phyloP scores from a whole-genome alignment of 2,888 invertebrate species.

The Xestobium rufovillosum region DNA sequence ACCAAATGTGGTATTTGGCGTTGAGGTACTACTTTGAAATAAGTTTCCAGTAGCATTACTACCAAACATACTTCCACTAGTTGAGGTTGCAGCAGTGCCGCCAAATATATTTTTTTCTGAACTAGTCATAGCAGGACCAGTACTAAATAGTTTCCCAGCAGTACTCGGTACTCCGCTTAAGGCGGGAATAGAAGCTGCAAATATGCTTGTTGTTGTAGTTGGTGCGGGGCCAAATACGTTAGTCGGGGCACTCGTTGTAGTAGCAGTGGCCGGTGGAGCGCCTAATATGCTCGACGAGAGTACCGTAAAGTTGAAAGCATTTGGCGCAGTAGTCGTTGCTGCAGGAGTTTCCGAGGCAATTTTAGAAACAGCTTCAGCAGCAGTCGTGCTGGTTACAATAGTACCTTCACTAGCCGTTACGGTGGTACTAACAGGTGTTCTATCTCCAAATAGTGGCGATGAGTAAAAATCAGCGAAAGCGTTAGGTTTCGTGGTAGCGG shows the following conservation, averaged over 20 bases:
- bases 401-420: no score
- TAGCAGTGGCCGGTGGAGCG: constrained; percentile 5
- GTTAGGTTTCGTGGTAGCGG: no score
- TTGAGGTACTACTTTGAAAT: background rate
- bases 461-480: no score
- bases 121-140: no score
- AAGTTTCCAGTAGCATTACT: background rate
- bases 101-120: no score
- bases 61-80: background rate
- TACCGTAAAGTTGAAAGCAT: constrained; percentile 14
- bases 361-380: constrained; percentile 1
- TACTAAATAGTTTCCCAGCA: background rate
- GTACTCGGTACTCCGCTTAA: background rate
- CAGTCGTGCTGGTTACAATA: no score
- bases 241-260: constrained; percentile 9
- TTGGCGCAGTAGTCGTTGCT: constrained; percentile 9
- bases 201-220: background rate
- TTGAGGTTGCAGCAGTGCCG: background rate
- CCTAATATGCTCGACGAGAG: no score
- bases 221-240: constrained; percentile 1
- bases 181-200: background rate
- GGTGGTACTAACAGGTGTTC: no score
- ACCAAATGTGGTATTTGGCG: constrained; percentile 14
- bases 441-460: no score
- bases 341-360: constrained; percentile 1